These are phyloP conservation scores for Psettodes erumei DNA, from an alignment of 2,113 vertebrate species.

Conservation along the genomic window DNA sequence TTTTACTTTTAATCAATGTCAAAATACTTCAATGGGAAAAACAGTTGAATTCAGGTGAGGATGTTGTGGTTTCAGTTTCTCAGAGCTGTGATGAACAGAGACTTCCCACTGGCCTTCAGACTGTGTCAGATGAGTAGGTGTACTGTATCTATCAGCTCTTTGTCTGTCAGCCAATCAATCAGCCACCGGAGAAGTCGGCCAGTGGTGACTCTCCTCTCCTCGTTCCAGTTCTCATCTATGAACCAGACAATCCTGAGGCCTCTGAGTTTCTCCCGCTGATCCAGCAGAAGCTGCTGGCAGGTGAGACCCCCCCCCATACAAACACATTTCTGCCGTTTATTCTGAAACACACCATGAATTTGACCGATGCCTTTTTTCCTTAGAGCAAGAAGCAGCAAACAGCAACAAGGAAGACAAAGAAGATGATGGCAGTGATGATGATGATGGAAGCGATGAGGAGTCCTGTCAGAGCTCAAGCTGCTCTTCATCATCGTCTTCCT, in stretches of 20 bases:
- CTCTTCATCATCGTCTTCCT: slow-evolving; percentile 54
- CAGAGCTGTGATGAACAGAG: slow-evolving; percentile 81
- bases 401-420: slow-evolving; percentile 54
- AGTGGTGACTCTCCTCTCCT: slow-evolving; percentile 38
- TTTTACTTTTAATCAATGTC: neutral
- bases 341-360: neutral
- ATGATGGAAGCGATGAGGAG: slow-evolving; percentile 58
- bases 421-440: slow-evolving; percentile 23
- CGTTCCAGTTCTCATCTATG: slow-evolving; percentile 85
- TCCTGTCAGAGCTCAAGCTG: slow-evolving; percentile 52
- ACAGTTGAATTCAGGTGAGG: neutral
- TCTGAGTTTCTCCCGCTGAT: slow-evolving; percentile 85
- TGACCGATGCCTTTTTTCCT: neutral
- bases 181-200: neutral
- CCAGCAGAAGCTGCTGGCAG: slow-evolving; percentile 81
- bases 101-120: slow-evolving; percentile 82
- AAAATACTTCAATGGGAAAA: neutral
- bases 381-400: slow-evolving; percentile 51
- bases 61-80: slow-evolving; percentile 84
- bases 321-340: neutral
- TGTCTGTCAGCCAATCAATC: slow-evolving; percentile 25
- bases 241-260: slow-evolving; percentile 86
- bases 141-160: slow-evolving; percentile 7
- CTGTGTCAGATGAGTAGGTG: slow-evolving; percentile 91
- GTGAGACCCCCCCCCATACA: slow-evolving; percentile 63